Evolutionary conservation across 2,113 vertebrate species (phyloP).

Genomic region (Lanius collurio): DNA sequence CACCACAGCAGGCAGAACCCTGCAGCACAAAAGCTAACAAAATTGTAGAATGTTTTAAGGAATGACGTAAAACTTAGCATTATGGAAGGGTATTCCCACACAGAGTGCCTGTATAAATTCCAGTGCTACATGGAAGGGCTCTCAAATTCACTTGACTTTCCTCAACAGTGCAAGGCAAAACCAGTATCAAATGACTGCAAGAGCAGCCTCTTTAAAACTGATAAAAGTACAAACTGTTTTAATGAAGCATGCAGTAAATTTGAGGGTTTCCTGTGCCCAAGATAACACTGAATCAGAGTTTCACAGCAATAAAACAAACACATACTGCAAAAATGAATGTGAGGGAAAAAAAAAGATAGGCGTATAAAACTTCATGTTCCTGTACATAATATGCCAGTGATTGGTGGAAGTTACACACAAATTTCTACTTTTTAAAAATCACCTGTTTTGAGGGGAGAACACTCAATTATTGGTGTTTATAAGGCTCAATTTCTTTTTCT

Average conservation of each 20-base stretch:
- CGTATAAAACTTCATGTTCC: not conserved
- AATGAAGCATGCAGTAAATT: not conserved
- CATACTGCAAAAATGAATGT: not conserved
- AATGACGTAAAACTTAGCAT: not conserved
- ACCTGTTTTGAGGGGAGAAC: not conserved
- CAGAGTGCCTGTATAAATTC: not conserved
- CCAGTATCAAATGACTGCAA: not conserved
- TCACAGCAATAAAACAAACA: not conserved
- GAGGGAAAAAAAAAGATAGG: not conserved
- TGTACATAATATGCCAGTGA: not conserved
- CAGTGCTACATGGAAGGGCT: not conserved
- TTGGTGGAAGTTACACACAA: accelerated
- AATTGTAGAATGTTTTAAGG: not conserved
- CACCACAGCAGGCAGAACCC: slow-evolving; percentile 4
- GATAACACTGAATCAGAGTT: not conserved
- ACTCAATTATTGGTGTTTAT: not conserved
- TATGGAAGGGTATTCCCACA: not conserved
- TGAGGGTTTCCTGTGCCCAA: not conserved
- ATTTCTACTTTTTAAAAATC: not conserved
- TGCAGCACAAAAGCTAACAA: not conserved
- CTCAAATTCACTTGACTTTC: not conserved
- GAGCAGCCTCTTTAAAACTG: not conserved
- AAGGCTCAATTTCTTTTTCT: not conserved
- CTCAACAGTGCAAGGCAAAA: not conserved
- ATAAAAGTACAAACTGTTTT: not conserved